Conservation (phyloP, 2,113 vertebrate species). For the Pachypanchax playfairii region DNA sequence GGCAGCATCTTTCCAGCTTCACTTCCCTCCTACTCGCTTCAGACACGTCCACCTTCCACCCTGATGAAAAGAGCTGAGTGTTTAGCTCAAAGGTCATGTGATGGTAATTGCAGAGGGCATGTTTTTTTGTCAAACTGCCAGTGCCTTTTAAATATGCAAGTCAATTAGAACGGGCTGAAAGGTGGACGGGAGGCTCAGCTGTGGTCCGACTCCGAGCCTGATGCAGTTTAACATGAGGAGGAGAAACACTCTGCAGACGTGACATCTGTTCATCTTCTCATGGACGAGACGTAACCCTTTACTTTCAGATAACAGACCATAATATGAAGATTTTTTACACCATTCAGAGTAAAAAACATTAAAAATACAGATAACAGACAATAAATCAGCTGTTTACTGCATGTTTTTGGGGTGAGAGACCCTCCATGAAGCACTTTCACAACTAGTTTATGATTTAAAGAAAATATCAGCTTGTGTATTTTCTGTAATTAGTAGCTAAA, state of each 20-base stretch:
- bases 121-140: constrained; percentile 52
- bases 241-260: constrained; percentile 4
- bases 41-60: background rate
- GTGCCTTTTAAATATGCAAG: constrained; percentile 40
- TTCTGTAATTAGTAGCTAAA: no score
- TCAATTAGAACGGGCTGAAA: constrained; percentile 18
- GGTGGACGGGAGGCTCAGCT: constrained; percentile 2
- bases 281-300: background rate
- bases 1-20: constrained; percentile 2
- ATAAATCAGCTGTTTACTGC: no score
- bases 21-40: background rate
- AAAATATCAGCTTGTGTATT: no score
- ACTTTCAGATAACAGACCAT: no score
- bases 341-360: no score
- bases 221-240: constrained; percentile 19
- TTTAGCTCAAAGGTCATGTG: constrained; percentile 48
- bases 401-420: no score
- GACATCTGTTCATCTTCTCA: background rate
- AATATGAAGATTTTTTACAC: no score
- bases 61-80: constrained; percentile 8
- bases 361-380: no score
- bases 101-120: constrained; percentile 41
- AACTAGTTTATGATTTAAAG: no score
- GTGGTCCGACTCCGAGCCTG: background rate
- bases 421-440: no score